Conservation (phyloP, 2,888 invertebrate species). For the Zele albiditarsus region DNA sequence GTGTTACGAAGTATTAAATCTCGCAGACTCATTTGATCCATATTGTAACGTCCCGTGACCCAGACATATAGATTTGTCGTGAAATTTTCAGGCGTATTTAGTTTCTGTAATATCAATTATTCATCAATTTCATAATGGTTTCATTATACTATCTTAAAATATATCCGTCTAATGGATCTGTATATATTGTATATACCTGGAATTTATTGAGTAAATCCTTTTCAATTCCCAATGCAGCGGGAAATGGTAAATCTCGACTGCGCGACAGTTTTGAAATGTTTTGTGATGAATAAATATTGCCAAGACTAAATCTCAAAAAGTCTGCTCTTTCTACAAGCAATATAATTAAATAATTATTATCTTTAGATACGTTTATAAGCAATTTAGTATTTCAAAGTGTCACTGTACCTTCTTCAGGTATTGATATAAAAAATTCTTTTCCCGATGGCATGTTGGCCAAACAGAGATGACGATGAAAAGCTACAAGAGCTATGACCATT, state of each 20-base stretch:
- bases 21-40: slow-evolving; percentile 50
- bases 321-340: slow-evolving; percentile 49
- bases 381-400: background rate
- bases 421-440: slow-evolving; percentile 45
- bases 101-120: slow-evolving; percentile 49
- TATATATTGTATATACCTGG: slow-evolving; percentile 44
- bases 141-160: slow-evolving; percentile 6
- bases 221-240: slow-evolving; percentile 50
- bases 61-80: slow-evolving; percentile 54
- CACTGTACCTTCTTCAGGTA: slow-evolving; percentile 50
- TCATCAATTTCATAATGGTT: background rate
- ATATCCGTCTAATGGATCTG: slow-evolving; percentile 1
- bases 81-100: slow-evolving; percentile 53
- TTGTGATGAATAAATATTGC: slow-evolving; percentile 49
- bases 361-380: background rate
- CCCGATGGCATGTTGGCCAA: slow-evolving; percentile 41
- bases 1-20: slow-evolving; percentile 48
- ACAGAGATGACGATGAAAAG: slow-evolving; percentile 7
- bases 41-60: slow-evolving; percentile 49
- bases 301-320: slow-evolving; percentile 53
- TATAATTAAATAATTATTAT: slow-evolving; percentile 6
- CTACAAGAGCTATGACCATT: slow-evolving; percentile 15
- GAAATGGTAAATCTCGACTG: slow-evolving; percentile 47
- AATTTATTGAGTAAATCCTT: slow-evolving; percentile 51
- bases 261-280: slow-evolving; percentile 40